A percentile compares a stretch with the other conserved stretches of the same genome.
These are phyloP conservation scores for Scaptomyza polygonia DNA, from an alignment of 2,888 invertebrate species.

Conservation along the genomic window DNA sequence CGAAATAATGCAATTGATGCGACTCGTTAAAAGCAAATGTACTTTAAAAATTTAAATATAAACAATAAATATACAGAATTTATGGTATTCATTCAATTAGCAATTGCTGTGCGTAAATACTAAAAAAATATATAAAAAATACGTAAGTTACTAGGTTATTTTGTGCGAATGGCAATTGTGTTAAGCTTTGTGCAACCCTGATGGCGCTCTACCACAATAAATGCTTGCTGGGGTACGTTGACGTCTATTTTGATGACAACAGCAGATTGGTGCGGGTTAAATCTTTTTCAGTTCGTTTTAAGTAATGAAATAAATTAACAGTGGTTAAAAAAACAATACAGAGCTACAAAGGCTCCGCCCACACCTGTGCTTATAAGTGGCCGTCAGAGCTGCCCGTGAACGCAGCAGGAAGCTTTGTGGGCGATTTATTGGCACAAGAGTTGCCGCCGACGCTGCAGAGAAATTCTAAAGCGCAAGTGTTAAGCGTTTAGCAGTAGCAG, in stretches of 20 bases:
- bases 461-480: constrained; percentile 48
- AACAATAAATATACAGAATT: neutral
- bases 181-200: constrained; percentile 47
- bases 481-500: constrained; percentile 29
- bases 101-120: too few species aligned
- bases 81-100: too few species aligned
- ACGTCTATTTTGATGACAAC: constrained; percentile 70
- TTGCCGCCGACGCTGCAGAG: constrained; percentile 44
- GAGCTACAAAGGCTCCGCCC: constrained; percentile 19
- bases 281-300: constrained; percentile 35
- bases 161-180: constrained; percentile 41
- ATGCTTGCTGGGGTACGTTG: constrained; percentile 65
- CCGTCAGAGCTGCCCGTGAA: constrained; percentile 16
- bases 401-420: constrained; percentile 55
- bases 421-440: constrained; percentile 28
- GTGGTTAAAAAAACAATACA: constrained; percentile 29
- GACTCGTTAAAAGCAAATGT: too few species aligned
- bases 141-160: neutral
- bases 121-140: neutral
- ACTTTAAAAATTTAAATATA: neutral
- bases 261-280: constrained; percentile 64
- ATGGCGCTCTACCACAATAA: neutral
- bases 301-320: constrained; percentile 71
- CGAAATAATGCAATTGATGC: neutral
- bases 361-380: constrained; percentile 62